Base-by-base conservation (phyloP, 2,797 vertebrate genomes). In the Cottoperca gobio region DNA sequence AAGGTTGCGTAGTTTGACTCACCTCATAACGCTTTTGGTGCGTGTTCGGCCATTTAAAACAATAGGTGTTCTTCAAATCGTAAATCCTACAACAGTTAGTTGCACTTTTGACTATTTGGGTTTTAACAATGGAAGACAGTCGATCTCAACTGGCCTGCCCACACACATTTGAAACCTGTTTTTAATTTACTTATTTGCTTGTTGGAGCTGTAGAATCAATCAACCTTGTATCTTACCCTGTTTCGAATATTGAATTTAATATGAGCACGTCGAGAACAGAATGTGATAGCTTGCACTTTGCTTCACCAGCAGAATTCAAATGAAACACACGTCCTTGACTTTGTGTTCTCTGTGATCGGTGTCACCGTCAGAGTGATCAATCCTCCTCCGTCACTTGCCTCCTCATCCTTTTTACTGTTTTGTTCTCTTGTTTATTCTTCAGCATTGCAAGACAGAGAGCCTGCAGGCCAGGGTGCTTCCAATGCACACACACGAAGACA, bases 341-440 rank as follows among this genome's bases (percentile, higher is more conserved):
- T 58, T 61, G 60, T 9, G n/a, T 82, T 72, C 23, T 43, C 26
- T 52, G 57, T 52, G 70, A 67, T 68, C 8, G 3, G 6, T 78
- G 78, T 79, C 67, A 69, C 14, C 45, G n/a, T 70, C 75, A 45
- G 2, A 40, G 46, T 23, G 31, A 67, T 53, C 40, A 35, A 31
- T 28, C 8, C 39, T 61, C 53, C 37, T 49, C 62, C 52, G 28
- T 53, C 45, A 46, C 42, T 46, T 13, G 12, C 52, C 26, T 31
- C 76, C 66, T 75, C 82, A 2, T 83, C 26, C 49, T 64, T 76
- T 81, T 80, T 43, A 55, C 66, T 12, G 12, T 73, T 73, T 75
- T 61, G 28, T 78, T 69, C 45, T 49, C 57, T 72, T 68, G 28
- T 68, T 85, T 70, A 73, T 72, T 59, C 61, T 50, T 64, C 45